phyloP scores from a whole-genome alignment of 2,113 vertebrate genomes.

The Myiagra hebetior region DNA sequence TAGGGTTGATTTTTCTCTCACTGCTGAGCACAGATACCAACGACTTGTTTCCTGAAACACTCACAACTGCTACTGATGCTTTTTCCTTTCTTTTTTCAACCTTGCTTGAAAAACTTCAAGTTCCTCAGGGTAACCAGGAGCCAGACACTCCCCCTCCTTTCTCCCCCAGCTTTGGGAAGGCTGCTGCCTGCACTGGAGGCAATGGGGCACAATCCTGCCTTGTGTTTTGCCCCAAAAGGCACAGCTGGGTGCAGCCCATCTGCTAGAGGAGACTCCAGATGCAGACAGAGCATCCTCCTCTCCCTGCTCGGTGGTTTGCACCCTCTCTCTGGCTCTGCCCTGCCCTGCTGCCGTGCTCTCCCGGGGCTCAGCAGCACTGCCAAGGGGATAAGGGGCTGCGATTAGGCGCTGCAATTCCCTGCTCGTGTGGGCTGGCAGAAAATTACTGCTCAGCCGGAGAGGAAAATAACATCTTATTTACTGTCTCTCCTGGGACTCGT shows the following conservation, averaged over 20 bases:
- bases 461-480: constrained; percentile 58
- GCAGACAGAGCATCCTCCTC: neutral
- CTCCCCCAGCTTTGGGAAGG: neutral
- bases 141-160: neutral
- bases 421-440: constrained; percentile 36
- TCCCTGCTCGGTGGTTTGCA: neutral
- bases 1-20: neutral
- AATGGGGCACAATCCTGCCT: neutral
- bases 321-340: neutral
- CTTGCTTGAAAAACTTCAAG: neutral
- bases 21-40: neutral
- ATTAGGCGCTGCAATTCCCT: neutral
- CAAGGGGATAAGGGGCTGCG: neutral
- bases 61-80: neutral
- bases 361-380: neutral
- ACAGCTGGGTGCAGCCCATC: neutral
- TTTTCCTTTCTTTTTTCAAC: neutral
- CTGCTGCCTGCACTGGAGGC: fast-evolving
- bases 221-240: neutral
- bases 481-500: constrained; percentile 30
- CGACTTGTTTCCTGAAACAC: neutral
- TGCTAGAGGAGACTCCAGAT: neutral
- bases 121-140: neutral
- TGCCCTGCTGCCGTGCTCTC: neutral
- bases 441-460: constrained; percentile 39